Evolutionary conservation across 2,888 invertebrate genomes (phyloP).

Genomic region (Nineta flava): DNA sequence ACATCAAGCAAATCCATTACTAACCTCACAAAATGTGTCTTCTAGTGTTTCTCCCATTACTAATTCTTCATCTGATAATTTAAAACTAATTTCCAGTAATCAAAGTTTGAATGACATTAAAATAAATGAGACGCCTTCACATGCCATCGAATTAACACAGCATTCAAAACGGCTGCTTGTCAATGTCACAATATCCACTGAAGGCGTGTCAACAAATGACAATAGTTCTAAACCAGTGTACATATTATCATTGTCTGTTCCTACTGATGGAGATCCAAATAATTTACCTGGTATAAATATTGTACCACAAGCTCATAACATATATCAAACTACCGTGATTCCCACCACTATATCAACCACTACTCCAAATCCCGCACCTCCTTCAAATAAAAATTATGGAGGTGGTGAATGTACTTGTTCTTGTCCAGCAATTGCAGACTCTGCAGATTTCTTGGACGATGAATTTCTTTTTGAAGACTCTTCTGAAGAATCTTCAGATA

Average conservation of each 20-base stretch:
- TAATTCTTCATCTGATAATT: background rate
- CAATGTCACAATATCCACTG: constrained; percentile 67
- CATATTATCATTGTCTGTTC: constrained; percentile 65
- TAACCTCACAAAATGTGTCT: background rate
- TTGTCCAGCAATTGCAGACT: constrained; percentile 35
- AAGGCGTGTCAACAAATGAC: constrained; percentile 35
- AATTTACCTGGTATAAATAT: constrained; percentile 39
- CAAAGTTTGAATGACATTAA: background rate
- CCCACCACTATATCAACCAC: constrained; percentile 25
- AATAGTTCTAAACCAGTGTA: constrained; percentile 48
- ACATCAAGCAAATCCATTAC: background rate
- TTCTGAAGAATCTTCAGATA: background rate
- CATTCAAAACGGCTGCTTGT: constrained; percentile 50
- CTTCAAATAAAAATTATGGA: constrained; percentile 19
- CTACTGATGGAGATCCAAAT: constrained; percentile 39
- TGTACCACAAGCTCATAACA: constrained; percentile 27
- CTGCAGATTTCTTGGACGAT: constrained; percentile 17
- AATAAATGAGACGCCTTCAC: background rate
- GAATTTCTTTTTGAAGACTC: constrained; percentile 2
- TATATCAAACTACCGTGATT: background rate
- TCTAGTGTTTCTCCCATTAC: background rate
- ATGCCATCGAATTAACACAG: constrained; percentile 1
- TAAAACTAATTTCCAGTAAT: background rate
- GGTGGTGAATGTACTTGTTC: constrained; percentile 60
- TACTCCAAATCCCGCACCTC: constrained; percentile 20